These are phyloP conservation scores for Zaprionus kolodkinae DNA, from an alignment of 1,140 invertebrate species.

Conservation along the genomic window DNA sequence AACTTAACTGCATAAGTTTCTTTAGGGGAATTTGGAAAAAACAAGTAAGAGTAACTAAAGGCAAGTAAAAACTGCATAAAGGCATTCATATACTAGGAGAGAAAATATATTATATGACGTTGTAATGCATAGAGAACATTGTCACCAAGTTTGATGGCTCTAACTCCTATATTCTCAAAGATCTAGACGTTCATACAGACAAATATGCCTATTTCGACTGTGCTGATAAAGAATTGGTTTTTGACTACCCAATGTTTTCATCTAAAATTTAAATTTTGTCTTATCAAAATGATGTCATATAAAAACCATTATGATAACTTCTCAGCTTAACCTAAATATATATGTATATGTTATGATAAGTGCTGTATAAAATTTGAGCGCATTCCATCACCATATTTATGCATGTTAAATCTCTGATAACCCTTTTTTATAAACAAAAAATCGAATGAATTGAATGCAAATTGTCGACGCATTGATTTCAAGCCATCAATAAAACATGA, in stretches of 20 bases:
- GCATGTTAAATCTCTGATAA: constrained; percentile 4
- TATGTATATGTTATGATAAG: not conserved
- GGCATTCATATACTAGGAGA: no score
- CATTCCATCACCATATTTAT: not conserved
- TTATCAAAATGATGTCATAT: not conserved
- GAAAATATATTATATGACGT: not conserved
- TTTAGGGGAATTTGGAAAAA: not conserved
- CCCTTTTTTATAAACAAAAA: constrained; percentile 7
- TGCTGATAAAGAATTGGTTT: no score
- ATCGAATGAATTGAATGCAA: not conserved
- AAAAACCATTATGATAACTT: not conserved
- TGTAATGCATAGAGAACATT: not conserved
- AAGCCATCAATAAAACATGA: constrained; percentile 4
- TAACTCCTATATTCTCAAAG: not conserved
- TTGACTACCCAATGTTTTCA: no score
- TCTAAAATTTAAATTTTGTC: no score
- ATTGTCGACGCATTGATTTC: not conserved
- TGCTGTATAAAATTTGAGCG: not conserved
- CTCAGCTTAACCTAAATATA: not conserved
- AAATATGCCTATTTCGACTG: no score
- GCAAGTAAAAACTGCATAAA: no score
- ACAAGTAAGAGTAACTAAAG: not conserved
- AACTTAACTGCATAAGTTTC: not conserved
- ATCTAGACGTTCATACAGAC: not conserved
- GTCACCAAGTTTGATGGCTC: not conserved